Conservation (phyloP, 2,888 invertebrate genomes). For the Pomacea canaliculata region DNA sequence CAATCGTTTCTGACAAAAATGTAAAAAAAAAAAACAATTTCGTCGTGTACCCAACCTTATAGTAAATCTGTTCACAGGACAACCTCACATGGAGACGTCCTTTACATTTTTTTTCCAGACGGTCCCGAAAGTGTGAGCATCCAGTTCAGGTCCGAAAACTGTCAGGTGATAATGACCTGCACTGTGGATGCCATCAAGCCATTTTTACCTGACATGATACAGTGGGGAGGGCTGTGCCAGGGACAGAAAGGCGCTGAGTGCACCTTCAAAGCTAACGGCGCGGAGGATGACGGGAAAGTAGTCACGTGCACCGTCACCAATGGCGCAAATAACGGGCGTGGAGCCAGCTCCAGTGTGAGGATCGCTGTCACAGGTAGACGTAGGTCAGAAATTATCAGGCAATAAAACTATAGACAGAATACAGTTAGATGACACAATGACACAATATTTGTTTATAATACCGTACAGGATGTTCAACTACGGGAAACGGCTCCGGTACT, state of each 20-base stretch:
- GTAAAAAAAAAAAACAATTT: too few relatives aligned
- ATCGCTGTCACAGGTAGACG: not conserved
- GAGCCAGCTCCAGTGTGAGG: not conserved
- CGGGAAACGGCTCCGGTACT: too few relatives aligned
- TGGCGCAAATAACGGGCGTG: slow-evolving; percentile 18
- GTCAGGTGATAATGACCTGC: not conserved
- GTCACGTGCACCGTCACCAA: slow-evolving; percentile 27
- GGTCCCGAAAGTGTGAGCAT: not conserved
- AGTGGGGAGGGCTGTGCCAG: slow-evolving; percentile 7
- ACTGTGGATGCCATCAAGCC: not conserved
- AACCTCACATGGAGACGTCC: too few relatives aligned
- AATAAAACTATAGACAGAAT: too few relatives aligned
- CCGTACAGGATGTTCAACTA: too few relatives aligned
- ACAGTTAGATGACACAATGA: too few relatives aligned
- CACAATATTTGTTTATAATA: too few relatives aligned
- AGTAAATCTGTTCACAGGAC: too few relatives aligned
- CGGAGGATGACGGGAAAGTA: slow-evolving; percentile 23
- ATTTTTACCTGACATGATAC: not conserved
- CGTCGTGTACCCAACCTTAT: too few relatives aligned
- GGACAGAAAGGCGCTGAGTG: not conserved
- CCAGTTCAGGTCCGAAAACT: not conserved
- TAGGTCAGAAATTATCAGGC: too few relatives aligned
- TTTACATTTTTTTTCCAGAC: not conserved
- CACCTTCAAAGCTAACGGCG: slow-evolving; percentile 17
- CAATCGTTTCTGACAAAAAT: too few relatives aligned